Base-by-base conservation (phyloP, 92 coral and sea anemone species). In the Heteractis magnifica region DNA sequence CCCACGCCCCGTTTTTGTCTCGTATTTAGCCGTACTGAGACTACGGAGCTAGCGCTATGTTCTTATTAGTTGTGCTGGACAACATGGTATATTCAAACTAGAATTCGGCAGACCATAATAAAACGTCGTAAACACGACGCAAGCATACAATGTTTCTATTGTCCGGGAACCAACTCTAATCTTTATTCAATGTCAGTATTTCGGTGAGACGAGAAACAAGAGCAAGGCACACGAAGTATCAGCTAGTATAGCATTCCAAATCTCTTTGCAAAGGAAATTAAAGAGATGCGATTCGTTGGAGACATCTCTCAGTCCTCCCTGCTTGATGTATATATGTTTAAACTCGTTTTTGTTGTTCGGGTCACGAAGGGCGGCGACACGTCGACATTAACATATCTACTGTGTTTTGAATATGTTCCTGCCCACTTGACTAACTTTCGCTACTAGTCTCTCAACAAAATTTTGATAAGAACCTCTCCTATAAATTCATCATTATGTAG, bases 321-420 rank as follows among this genome's bases (percentile, higher is more conserved):
- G 44, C 44, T 34, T 41, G 48, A 44, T 60, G 44, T 8, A 60
- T 62, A 49, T 79, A 26, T 65, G 83, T 60, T 65, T 41, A 21
- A 59, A 79, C 83, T 19, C 44, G 83, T 79, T 79, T 19, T 50
- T 15, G 16, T 10, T 21, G 11, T 18, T 56, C 74, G n/a, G 84
- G 84, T 81, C 84, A 81, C 16, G 73, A 52, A 70, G 84, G 84
- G 84, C 56, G 84, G 79, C 8, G 84, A 58, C 77, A 65, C 48
- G 64, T n/a, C 10, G 19, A 0, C 21, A 12, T 15, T 48, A 48
- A 9, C 58, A 53, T 53, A 68, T 68, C 26, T 26, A 14, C 4
- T 68, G 49, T 68, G 73, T 68, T 20, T 68, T 20, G 49, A 26
- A 62, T 8, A 11, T 9, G 70, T 62, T 62, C 49, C 5, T 68